These are phyloP conservation scores for Gavialis gangeticus DNA, from an alignment of 2,113 vertebrate species.

Conservation along the genomic window DNA sequence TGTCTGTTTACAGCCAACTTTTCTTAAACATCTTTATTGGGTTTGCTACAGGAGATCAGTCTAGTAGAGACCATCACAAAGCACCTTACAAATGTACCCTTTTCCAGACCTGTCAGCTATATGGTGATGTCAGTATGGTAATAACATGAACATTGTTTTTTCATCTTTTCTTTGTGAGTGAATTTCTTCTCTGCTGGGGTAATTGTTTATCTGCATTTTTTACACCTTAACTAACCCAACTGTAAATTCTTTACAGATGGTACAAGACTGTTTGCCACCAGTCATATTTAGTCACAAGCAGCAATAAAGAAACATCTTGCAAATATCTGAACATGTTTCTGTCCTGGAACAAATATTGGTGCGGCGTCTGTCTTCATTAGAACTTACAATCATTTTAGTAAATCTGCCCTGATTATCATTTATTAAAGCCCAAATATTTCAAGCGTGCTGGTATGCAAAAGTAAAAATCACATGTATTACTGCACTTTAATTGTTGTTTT, in stretches of 20 bases:
- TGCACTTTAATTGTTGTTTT: not conserved
- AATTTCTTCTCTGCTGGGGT: not conserved
- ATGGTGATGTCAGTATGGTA: too few species aligned
- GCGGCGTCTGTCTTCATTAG: not conserved
- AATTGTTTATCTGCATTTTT: not conserved
- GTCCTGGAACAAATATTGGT: not conserved
- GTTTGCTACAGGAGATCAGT: not conserved
- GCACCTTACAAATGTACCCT: fast-evolving
- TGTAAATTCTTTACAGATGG: not conserved
- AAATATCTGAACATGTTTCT: not conserved
- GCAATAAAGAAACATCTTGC: not conserved
- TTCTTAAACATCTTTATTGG: not conserved
- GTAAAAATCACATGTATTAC: not conserved
- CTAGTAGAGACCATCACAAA: not conserved
- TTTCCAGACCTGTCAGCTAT: not conserved
- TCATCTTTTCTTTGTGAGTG: not conserved
- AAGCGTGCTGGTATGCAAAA: not conserved
- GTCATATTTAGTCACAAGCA: not conserved
- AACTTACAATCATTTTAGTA: not conserved
- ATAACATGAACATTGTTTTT: not conserved
- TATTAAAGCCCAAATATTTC: not conserved
- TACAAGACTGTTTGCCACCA: not conserved
- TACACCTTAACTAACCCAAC: not conserved
- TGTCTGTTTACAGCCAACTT: not conserved
- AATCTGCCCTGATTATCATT: not conserved